phyloP scores from a whole-genome alignment of 2,113 vertebrate genomes.

The Melanocharis versteri region DNA sequence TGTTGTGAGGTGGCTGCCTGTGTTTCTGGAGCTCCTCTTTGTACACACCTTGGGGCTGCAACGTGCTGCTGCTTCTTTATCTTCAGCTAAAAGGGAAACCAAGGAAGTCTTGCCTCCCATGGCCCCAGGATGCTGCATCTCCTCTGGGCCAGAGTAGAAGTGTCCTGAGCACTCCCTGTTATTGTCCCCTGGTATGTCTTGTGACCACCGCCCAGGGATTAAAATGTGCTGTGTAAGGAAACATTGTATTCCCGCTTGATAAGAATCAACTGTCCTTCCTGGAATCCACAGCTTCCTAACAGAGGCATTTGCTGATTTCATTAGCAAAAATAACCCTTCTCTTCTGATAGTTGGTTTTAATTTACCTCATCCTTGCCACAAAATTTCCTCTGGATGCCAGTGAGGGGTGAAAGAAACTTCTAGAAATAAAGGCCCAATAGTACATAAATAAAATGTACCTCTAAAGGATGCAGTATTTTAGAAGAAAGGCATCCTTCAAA shows the following conservation, averaged over 20 bases:
- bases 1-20: neutral
- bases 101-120: neutral
- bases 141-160: neutral
- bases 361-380: neutral
- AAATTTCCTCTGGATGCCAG: neutral
- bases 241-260: neutral
- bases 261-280: neutral
- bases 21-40: neutral
- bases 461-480: neutral
- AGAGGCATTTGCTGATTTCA: neutral
- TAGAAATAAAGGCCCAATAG: neutral
- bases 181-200: neutral
- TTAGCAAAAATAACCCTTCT: neutral
- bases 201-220: neutral
- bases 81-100: neutral
- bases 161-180: accelerated
- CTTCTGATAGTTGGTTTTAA: neutral
- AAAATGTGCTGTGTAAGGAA: neutral
- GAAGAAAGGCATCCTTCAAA: neutral
- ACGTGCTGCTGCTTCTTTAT: neutral
- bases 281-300: neutral
- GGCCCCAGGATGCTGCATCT: neutral
- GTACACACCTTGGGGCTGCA: neutral
- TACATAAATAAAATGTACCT: neutral
- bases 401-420: neutral